Base-by-base conservation (phyloP, 1,140 invertebrate species). In the Galleria mellonella region DNA sequence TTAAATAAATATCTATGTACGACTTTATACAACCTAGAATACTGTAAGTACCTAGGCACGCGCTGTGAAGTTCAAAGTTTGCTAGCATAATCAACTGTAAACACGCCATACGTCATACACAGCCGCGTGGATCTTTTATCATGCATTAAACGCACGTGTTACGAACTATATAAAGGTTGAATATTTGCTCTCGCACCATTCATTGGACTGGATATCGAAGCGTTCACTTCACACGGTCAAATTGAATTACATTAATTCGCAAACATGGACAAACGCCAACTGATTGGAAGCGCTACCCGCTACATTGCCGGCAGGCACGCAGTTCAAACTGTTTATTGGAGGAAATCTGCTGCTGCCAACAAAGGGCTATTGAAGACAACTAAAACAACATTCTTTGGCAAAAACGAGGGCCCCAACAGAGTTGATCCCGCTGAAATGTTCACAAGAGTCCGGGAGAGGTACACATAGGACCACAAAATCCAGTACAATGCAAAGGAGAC, bases 251-350 rank as follows among this genome's bases (percentile, higher is more conserved):
- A 29, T 35, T n/a, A 35, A 29, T 27, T 31, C 35, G 37, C 31
- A 3, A 63, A 68, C 66, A 85, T 87, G 81, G 79, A 87, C 54
- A 89, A 88, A 47, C 72, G 82, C 45, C 67, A 78, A 23, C 55
- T 90, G 36, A 86, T 91, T 7, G 88, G 91, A 51, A 88, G 89
- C 53, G 89, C 91, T 4, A 90, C 90, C 3, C 88, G 91, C 30
- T 92, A 90, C 63, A 90, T 93, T 43, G 90, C 90, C 29, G 91
- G 91, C 30, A 88, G 90, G 46, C 90, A 92, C 54, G 91, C 90
- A 1, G 87, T 92, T 11, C 91, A 92, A 55, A 92, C 91, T 0
- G 90, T 92, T 1, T 93, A 93, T 54, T 92, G 92, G 92, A 85
- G 91, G 51, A 86, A 86, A 43, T 70, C 85, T 2, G 70, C 71